These are phyloP conservation scores for Drosophila nebulosa DNA, from an alignment of 1,140 invertebrate species.

Conservation along the genomic window DNA sequence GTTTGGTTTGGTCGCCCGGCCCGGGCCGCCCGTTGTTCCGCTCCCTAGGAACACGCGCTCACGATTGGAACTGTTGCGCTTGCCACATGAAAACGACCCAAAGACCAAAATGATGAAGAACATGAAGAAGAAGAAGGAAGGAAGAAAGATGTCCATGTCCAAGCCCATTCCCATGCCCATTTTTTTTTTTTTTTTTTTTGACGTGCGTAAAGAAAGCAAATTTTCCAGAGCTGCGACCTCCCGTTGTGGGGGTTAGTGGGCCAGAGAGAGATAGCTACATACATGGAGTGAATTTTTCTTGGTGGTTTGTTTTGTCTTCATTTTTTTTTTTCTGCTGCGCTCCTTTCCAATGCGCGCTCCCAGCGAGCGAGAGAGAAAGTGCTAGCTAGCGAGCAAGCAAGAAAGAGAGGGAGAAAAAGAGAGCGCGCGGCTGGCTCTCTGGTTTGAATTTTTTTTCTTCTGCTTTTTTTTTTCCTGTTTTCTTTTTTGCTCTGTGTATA, in stretches of 20 bases:
- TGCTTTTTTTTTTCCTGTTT: conserved; percentile 21
- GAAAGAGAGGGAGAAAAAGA: not conserved
- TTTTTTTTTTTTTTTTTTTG: too few relatives aligned
- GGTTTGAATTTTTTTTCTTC: conserved; percentile 42
- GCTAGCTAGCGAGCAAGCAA: too few relatives aligned
- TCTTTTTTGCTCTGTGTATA: conserved; percentile 20
- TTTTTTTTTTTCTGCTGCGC: conserved; percentile 48
- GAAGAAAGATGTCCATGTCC: conserved; percentile 12
- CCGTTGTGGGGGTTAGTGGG: conserved; percentile 17
- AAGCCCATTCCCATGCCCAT: not conserved
- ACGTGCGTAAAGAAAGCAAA: conserved; percentile 35
- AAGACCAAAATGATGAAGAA: not conserved
- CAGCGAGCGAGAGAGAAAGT: conserved; percentile 29
- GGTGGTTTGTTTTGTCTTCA: conserved; percentile 37
- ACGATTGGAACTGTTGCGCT: conserved; percentile 54
- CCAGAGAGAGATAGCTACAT: not conserved
- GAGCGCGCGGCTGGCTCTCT: conserved; percentile 19
- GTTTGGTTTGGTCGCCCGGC: not conserved
- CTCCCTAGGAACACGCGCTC: conserved; percentile 32
- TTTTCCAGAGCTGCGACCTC: conserved; percentile 53
- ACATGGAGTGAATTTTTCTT: conserved; percentile 15
- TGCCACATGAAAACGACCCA: not conserved
- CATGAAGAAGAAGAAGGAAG: not conserved
- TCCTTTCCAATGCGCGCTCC: conserved; percentile 52
- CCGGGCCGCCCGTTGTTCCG: not conserved